Evolutionary conservation across 2,797 vertebrate genomes (phyloP).

Genomic region (Kryptolebias ocellatus): DNA sequence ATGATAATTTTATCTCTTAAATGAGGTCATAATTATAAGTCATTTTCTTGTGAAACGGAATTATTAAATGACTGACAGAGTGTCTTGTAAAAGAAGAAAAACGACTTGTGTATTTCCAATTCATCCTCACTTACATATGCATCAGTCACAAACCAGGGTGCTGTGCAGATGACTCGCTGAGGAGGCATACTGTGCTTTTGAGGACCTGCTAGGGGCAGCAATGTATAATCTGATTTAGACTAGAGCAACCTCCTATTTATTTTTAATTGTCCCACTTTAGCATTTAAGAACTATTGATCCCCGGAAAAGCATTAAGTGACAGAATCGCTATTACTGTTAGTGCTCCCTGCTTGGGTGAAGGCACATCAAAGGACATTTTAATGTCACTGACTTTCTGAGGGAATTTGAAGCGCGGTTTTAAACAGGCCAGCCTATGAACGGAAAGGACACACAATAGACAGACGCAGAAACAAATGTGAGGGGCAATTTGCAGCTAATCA

Average conservation of each 20-base stretch:
- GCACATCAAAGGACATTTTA: slow-evolving; percentile 99
- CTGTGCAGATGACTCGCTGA: slow-evolving; percentile 80
- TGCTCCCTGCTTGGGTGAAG: slow-evolving; percentile 96
- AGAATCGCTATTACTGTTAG: slow-evolving; percentile 98
- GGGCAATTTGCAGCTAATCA: slow-evolving; percentile 95
- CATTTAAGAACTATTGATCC: slow-evolving; percentile 99
- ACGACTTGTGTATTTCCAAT: slow-evolving; percentile 65
- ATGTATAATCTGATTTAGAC: slow-evolving; percentile 88
- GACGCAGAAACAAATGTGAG: slow-evolving; percentile 94
- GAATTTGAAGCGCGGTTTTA: slow-evolving; percentile 95
- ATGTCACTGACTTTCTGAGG: slow-evolving; percentile 99
- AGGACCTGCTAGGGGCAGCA: slow-evolving; percentile 84
- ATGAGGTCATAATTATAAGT: slow-evolving; percentile 15
- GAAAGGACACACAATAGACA: slow-evolving; percentile 97
- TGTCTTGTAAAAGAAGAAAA: slow-evolving; percentile 34
- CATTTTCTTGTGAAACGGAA: slow-evolving; percentile 34
- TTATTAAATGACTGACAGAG: slow-evolving; percentile 48
- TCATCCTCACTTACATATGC: slow-evolving; percentile 84
- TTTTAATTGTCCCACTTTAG: slow-evolving; percentile 99
- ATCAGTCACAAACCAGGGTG: slow-evolving; percentile 79
- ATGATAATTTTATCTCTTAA: background rate
- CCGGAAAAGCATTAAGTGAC: slow-evolving; percentile 96
- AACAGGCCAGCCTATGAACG: slow-evolving; percentile 93
- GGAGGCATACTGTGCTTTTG: slow-evolving; percentile 88
- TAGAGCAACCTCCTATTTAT: slow-evolving; percentile 92